phyloP scores from a whole-genome alignment of 35 echinoderm and acorn worm genomes.

The Ophioderma brevispina region DNA sequence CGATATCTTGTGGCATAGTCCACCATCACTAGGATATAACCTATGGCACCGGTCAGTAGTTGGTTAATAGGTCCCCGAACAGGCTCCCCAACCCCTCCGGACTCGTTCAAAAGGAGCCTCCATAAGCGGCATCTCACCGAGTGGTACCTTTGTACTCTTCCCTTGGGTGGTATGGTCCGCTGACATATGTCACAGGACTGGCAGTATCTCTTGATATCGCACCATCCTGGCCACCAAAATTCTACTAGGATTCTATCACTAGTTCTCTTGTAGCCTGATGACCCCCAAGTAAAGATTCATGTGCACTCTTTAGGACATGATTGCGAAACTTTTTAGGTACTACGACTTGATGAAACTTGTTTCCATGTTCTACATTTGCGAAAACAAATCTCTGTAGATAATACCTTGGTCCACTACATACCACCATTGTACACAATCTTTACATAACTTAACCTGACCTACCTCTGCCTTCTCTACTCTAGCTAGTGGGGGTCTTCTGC shows the following conservation, averaged over 20 bases:
- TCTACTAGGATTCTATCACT: slow-evolving; percentile 18
- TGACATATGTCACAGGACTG: no score
- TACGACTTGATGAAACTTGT: no score
- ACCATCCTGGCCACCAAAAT: slow-evolving; percentile 62
- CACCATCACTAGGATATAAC: slow-evolving; percentile 57
- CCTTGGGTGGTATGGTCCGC: slow-evolving; percentile 47
- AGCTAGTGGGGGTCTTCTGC: not conserved
- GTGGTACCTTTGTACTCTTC: slow-evolving; percentile 50
- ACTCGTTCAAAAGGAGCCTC: no score
- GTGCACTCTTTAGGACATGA: no score
- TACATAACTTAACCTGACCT: not conserved
- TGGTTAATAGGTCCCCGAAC: slow-evolving; percentile 32
- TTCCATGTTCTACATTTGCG: no score
- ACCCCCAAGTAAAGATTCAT: no score
- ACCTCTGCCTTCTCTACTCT: not conserved
- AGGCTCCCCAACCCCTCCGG: no score
- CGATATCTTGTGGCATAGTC: slow-evolving; percentile 80
- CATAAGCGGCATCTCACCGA: no score
- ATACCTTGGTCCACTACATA: slow-evolving; percentile 17
- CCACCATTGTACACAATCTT: not conserved
- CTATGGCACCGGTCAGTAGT: slow-evolving; percentile 29
- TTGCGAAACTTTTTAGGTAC: no score
- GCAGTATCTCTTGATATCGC: slow-evolving; percentile 40
- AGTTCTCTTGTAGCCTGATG: slow-evolving; percentile 36
- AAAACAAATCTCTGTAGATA: slow-evolving; percentile 39